Base-by-base conservation (phyloP, 1,140 invertebrate species). In the Cepaea nemoralis region DNA sequence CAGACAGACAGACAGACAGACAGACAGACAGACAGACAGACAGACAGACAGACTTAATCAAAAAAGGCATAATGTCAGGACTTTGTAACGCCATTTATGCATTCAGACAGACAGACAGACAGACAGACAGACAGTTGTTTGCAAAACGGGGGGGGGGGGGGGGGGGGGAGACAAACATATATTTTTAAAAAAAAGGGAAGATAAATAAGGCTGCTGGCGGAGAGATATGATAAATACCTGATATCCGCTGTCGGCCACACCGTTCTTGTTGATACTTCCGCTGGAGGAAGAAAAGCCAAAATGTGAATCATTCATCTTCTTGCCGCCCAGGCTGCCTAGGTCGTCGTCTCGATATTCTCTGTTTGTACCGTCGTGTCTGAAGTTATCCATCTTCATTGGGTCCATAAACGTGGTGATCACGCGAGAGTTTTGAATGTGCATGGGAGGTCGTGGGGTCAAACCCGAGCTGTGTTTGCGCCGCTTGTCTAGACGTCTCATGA, bases 401-500 rank as follows among this genome's bases (percentile, higher is more conserved):
- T 84, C 83, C 27, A 79, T 40, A 40, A 81, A 82, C 0, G 77
- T 14, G 31, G 70, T 73, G 55, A 76, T 14, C n/a, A 77, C 77
- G 19, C 77, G 45, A 42, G 81, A 45, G 71, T 75, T 80, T 3
- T 82, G 69, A 16, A 82, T 63, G 24, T 84, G 80, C 37, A 79
- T 50, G 42, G 83, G 59, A 0, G 40, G 37, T 24, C n/a, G 10
- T 12, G 42, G 40, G 2, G 35, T 63, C 0, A 33, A 39, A 6
- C 37, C 10, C 22, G 22, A 10, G 48, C 16, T 3, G 24, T 16
- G 10, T 45, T 83, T 82, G 6, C 76, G 67, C 31, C 80, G 31
- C 8, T 75, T 74, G 80, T 87, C 86, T 66, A 84, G 81, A 14
- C 87, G 78, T 6, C 84, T 76, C 66, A 89, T 87, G n/a, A 88